A percentile compares a stretch with the other conserved stretches of the same genome.
Evolutionary conservation across 2,113 vertebrate genomes (phyloP).

Genomic region (Oceanodroma tethys): DNA sequence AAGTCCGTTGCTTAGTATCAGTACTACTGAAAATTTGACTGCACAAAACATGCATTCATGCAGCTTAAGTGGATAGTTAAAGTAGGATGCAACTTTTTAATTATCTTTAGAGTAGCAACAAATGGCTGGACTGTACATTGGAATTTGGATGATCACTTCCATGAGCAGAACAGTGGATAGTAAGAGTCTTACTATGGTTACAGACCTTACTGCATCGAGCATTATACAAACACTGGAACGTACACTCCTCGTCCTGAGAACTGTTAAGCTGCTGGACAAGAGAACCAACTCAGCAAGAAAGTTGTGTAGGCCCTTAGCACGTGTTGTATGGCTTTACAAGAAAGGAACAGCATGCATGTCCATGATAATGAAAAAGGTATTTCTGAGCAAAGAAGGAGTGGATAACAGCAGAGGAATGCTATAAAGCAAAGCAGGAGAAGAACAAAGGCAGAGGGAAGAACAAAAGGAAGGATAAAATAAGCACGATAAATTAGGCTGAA

Average conservation of each 20-base stretch:
- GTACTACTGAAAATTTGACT: not conserved
- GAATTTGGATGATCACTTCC: not conserved
- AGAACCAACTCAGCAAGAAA: not conserved
- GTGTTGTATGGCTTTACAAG: not conserved
- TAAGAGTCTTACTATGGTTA: not conserved
- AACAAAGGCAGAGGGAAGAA: not conserved
- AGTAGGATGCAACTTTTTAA: not conserved
- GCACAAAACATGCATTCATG: accelerated
- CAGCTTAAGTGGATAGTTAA: not conserved
- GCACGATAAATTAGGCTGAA: not conserved
- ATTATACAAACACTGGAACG: not conserved
- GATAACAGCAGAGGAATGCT: not conserved
- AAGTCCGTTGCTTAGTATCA: not conserved
- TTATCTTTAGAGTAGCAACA: not conserved
- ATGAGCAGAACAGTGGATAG: accelerated
- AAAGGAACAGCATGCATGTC: not conserved
- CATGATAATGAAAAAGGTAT: not conserved
- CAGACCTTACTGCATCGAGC: not conserved
- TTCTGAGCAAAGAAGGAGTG: not conserved
- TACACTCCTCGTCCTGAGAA: not conserved
- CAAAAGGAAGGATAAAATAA: not conserved
- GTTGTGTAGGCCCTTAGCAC: not conserved
- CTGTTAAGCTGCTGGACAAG: not conserved
- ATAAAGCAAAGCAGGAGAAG: not conserved
- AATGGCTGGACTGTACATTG: not conserved